Conservation (phyloP, 2,888 invertebrate species). For the Heliconius hortense region DNA sequence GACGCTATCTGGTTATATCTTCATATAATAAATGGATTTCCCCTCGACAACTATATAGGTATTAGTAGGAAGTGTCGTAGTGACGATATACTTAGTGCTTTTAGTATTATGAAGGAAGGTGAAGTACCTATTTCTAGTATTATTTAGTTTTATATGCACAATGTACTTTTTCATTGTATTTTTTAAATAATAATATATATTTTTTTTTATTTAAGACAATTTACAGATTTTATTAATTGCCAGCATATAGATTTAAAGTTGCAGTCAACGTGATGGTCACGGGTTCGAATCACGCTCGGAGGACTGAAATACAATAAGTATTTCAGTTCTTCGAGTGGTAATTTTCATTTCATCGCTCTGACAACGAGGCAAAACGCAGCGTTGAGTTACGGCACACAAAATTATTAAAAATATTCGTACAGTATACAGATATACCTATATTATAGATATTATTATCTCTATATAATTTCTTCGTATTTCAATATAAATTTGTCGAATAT, state of each 20-base stretch:
- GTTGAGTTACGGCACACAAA: too few species aligned
- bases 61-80: background rate
- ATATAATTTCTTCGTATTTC: background rate
- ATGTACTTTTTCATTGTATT: background rate
- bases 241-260: too few species aligned
- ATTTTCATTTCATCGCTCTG: background rate
- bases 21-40: conserved; percentile 47
- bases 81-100: background rate
- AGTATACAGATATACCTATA: too few species aligned
- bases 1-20: conserved; percentile 35
- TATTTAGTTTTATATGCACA: background rate
- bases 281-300: too few species aligned
- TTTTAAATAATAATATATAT: too few species aligned
- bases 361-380: too few species aligned
- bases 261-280: too few species aligned
- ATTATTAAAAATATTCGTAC: too few species aligned
- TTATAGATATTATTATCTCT: background rate
- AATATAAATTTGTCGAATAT: background rate
- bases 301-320: too few species aligned
- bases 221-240: too few species aligned
- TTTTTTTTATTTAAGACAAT: too few species aligned
- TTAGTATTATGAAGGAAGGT: background rate
- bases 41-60: conserved; percentile 24
- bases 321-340: too few species aligned
- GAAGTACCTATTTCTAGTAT: background rate